A percentile compares a stretch with the other conserved stretches of the same genome.
Evolutionary conservation across 2,888 invertebrate species (phyloP).

Genomic region (Petrolisthes cinctipes): DNA sequence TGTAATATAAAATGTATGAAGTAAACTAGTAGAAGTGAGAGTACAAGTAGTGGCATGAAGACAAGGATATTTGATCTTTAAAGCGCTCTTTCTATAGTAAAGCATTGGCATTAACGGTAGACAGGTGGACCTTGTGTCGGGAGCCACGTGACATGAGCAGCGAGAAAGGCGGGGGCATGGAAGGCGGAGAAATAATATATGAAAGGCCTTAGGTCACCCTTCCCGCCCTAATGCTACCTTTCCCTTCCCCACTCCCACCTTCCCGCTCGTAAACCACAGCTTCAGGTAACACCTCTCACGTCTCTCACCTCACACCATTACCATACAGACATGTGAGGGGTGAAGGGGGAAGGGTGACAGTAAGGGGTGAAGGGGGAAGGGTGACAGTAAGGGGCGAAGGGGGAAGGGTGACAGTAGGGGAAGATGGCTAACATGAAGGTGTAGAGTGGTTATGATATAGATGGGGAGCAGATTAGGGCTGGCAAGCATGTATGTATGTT

Average conservation of each 20-base stretch:
- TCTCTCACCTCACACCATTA: neutral
- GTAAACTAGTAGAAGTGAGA: too few relatives aligned
- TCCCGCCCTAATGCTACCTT: neutral
- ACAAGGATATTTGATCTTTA: too few relatives aligned
- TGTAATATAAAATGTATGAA: too few relatives aligned
- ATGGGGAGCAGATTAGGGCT: neutral
- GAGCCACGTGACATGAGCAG: too few relatives aligned
- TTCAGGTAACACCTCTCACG: neutral
- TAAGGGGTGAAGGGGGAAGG: neutral
- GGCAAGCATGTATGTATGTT: neutral
- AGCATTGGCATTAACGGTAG: too few relatives aligned
- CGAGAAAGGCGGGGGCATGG: too few relatives aligned
- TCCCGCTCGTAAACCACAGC: neutral
- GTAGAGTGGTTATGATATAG: neutral
- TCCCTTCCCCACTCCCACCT: conserved; percentile 2
- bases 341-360: neutral
- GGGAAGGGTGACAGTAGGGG: neutral
- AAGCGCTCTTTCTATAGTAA: too few relatives aligned
- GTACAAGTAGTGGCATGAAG: too few relatives aligned
- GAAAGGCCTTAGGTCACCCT: neutral
- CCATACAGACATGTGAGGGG: neutral
- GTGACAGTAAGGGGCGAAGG: neutral
- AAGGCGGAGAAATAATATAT: too few relatives aligned
- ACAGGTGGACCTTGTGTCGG: too few relatives aligned
- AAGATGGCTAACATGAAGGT: neutral